A percentile compares a stretch with the other conserved stretches of the same genome.
These are phyloP conservation scores for Spinus olivaceus DNA, from an alignment of 2,797 vertebrate genomes.

Conservation along the genomic window DNA sequence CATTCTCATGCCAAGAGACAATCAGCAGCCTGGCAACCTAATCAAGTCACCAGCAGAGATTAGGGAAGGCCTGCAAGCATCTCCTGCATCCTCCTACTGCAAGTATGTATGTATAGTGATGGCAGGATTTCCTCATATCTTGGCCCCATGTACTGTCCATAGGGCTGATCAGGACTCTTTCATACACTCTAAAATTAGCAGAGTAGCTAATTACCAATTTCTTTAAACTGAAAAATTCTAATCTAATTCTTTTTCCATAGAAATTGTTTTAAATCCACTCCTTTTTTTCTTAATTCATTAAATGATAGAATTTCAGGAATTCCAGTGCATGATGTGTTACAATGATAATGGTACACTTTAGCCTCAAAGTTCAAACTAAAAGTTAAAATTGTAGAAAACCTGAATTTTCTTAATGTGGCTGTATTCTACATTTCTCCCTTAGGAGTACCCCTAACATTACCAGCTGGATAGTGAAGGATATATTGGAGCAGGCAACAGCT, in stretches of 20 bases:
- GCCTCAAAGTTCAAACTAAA: not conserved
- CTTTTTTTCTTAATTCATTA: not conserved
- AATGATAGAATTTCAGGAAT: not conserved
- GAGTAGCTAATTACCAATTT: not conserved
- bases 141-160: not conserved
- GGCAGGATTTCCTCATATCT: not conserved
- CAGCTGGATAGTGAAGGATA: not conserved
- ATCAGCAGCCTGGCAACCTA: not conserved
- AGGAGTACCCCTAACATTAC: not conserved
- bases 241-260: not conserved
- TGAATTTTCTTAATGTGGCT: not conserved
- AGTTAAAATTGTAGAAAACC: not conserved
- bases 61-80: not conserved
- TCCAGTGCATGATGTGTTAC: not conserved
- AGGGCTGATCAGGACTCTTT: not conserved
- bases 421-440: not conserved
- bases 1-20: not conserved
- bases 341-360: not conserved
- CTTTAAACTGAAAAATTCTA: not conserved
- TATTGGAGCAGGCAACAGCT: not conserved
- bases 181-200: not conserved
- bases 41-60: not conserved
- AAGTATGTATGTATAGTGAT: not conserved
- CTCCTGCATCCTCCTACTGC: not conserved
- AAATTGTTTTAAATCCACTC: not conserved